These are phyloP conservation scores for Turritopsis dohrnii DNA, from an alignment of 30 jellyfish, hydroid and myxozoan species.

Conservation along the genomic window DNA sequence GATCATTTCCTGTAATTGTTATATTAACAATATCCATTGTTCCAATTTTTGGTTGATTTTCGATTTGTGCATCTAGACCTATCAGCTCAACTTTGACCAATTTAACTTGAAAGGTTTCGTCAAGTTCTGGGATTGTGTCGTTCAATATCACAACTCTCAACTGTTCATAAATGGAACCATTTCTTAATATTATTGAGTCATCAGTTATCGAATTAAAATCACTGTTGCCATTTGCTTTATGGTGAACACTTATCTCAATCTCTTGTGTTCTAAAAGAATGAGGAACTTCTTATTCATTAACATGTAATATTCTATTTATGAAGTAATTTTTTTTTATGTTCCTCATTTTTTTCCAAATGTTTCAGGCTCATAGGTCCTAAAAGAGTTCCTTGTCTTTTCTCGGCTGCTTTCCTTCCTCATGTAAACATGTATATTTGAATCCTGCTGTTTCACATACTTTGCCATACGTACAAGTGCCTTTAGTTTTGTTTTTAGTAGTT, in stretches of 20 bases:
- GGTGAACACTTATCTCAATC: neutral
- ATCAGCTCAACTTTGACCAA: constrained; percentile 45
- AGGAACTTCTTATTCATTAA: neutral
- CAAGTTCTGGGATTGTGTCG: constrained; percentile 73
- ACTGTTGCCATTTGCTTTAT: constrained; percentile 52
- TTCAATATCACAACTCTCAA: constrained; percentile 37
- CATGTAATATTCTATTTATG: too few species aligned
- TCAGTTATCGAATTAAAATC: constrained; percentile 46
- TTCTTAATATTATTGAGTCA: constrained; percentile 18
- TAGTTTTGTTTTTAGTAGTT: too few species aligned
- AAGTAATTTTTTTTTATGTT: too few species aligned
- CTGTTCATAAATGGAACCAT: constrained; percentile 38
- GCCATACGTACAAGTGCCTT: too few species aligned
- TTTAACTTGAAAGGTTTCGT: constrained; percentile 56
- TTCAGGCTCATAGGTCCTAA: too few species aligned
- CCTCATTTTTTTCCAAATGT: too few species aligned
- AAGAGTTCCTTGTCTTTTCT: too few species aligned
- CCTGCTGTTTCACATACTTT: too few species aligned
- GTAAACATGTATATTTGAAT: too few species aligned
- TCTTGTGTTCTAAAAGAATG: neutral
- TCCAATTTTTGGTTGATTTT: constrained; percentile 35
- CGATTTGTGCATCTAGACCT: constrained; percentile 32
- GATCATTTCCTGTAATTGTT: constrained; percentile 69
- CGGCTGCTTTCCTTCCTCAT: too few species aligned
- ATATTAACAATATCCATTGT: constrained; percentile 42